Percentiles rank a stretch among this genome's conserved stretches.
These are phyloP conservation scores for Homalodisca vitripennis DNA, from an alignment of 1,140 invertebrate species.

Conservation along the genomic window DNA sequence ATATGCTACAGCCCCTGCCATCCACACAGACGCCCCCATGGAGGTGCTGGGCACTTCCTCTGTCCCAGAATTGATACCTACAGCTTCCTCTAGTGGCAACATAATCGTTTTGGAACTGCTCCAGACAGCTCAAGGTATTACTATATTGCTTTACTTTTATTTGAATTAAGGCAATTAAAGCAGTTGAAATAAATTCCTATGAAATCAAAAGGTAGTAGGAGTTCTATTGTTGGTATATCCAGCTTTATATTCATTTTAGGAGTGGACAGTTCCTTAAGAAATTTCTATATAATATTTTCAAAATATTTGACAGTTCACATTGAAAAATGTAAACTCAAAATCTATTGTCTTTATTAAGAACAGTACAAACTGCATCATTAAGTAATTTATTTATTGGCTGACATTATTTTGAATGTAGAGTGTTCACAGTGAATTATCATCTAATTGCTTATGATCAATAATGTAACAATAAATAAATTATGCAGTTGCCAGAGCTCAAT, in stretches of 20 bases:
- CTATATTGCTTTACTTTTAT: neutral
- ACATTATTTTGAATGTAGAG: no score
- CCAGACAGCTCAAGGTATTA: conserved; percentile 64
- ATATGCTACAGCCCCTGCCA: conserved; percentile 82
- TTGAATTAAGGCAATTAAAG: neutral
- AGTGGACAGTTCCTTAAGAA: neutral
- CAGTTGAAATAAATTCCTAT: neutral
- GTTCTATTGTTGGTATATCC: no score
- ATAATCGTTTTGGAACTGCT: conserved; percentile 73
- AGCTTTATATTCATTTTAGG: neutral
- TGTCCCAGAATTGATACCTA: conserved; percentile 57
- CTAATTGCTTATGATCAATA: no score
- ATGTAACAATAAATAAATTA: no score
- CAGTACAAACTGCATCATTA: no score
- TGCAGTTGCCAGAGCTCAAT: no score
- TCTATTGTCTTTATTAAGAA: no score
- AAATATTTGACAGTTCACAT: neutral
- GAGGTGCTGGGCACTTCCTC: conserved; percentile 72
- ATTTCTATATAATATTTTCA: neutral
- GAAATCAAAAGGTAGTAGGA: neutral
- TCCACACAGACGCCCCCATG: conserved; percentile 57
- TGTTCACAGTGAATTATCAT: no score
- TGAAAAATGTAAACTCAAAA: no score
- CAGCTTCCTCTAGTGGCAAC: conserved; percentile 57
- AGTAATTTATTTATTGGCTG: no score